Conservation (phyloP, 2,113 vertebrate species). For the Lathamus discolor region DNA sequence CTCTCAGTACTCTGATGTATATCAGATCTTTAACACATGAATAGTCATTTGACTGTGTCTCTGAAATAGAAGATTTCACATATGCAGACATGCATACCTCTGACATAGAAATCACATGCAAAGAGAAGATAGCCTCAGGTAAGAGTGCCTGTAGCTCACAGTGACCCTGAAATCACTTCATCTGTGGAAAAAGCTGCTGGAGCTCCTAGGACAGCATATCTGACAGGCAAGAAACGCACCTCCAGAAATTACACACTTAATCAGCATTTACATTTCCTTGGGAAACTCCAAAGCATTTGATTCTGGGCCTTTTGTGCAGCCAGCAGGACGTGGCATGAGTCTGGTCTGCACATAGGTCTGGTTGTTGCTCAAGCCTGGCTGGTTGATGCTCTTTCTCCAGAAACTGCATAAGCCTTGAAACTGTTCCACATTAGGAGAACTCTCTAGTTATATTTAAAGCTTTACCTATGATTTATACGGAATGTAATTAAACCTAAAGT, state of each 20-base stretch:
- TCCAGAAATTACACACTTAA: neutral
- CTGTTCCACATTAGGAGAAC: neutral
- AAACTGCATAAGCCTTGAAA: neutral
- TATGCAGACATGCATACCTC: neutral
- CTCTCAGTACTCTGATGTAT: neutral
- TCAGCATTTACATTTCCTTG: neutral
- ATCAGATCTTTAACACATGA: neutral
- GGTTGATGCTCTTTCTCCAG: neutral
- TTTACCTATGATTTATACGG: neutral
- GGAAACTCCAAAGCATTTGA: neutral
- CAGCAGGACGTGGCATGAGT: neutral
- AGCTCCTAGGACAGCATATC: neutral
- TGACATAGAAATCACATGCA: neutral
- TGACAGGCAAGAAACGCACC: neutral
- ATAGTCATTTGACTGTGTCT: neutral
- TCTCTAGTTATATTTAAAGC: neutral
- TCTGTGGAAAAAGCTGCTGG: neutral
- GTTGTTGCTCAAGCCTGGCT: neutral
- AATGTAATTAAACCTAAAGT: slow-evolving; percentile 11
- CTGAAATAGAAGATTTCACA: neutral
- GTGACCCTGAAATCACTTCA: neutral
- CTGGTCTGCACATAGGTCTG: neutral
- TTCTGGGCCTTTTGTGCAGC: neutral
- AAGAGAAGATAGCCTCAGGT: neutral
- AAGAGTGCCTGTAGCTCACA: neutral